phyloP scores from a whole-genome alignment of 2,113 vertebrate genomes.

The Sylvietta virens region DNA sequence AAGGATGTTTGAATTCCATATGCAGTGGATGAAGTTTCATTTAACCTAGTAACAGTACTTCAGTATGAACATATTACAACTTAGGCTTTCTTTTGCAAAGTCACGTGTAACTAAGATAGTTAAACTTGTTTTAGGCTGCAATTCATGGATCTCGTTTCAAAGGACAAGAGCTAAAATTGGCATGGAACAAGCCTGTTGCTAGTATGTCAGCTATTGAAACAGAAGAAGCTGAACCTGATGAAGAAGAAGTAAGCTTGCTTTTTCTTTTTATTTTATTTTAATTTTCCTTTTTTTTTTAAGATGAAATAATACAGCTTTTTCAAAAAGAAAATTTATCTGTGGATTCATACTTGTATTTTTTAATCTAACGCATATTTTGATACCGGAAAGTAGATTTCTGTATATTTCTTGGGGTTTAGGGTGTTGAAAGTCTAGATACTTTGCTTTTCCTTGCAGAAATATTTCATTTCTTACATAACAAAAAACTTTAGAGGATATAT shows the following conservation, averaged over 20 bases:
- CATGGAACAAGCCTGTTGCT: constrained; percentile 89
- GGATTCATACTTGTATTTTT: not conserved
- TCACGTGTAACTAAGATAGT: not conserved
- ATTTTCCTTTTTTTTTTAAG: not conserved
- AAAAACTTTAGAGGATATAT: not conserved
- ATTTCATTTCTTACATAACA: not conserved
- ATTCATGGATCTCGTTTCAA: constrained; percentile 89
- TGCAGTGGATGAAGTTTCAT: not conserved
- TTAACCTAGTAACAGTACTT: not conserved
- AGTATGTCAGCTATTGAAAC: constrained; percentile 76
- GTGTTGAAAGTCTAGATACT: not conserved
- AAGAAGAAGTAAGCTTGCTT: constrained; percentile 87
- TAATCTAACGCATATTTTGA: not conserved
- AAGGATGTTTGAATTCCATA: not conserved
- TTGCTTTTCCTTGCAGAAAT: not conserved
- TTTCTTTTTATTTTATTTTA: not conserved
- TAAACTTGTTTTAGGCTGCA: constrained; percentile 81
- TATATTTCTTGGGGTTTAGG: not conserved
- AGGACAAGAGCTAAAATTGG: constrained; percentile 85
- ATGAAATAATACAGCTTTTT: not conserved
- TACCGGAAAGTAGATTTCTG: not conserved
- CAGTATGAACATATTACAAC: not conserved
- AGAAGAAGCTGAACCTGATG: constrained; percentile 88
- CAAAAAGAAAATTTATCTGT: not conserved
- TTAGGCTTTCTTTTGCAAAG: not conserved